phyloP scores from a whole-genome alignment of 2,888 invertebrate genomes.

The Drosophila nr. perissopoda region DNA sequence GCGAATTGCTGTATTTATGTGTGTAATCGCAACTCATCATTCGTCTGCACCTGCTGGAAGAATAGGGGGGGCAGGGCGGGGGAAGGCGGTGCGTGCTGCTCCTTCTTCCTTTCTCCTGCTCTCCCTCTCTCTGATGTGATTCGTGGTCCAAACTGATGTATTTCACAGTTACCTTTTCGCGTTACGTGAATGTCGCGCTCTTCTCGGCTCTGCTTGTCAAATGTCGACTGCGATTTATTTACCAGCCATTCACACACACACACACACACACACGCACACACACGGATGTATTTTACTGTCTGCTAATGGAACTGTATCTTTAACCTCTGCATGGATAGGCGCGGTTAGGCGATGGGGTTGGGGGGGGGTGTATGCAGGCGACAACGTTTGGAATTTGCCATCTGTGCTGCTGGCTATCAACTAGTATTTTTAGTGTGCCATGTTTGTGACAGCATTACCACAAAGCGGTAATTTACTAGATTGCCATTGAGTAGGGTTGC shows the following conservation, averaged over 20 bases:
- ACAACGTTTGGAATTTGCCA: background rate
- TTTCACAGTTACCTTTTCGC: constrained; percentile 75
- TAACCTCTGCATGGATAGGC: background rate
- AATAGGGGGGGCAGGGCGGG: background rate
- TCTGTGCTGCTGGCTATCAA: constrained; percentile 27
- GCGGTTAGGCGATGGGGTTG: background rate
- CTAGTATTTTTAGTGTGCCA: constrained; percentile 34
- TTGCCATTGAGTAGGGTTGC: constrained; percentile 51
- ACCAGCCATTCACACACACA: constrained; percentile 67
- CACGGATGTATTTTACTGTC: constrained; percentile 65
- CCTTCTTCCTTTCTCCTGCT: background rate
- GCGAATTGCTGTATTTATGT: constrained; percentile 79
- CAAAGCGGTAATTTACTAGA: constrained; percentile 47
- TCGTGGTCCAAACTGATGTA: constrained; percentile 66
- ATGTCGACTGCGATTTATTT: constrained; percentile 75
- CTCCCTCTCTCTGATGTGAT: background rate
- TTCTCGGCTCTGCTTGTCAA: constrained; percentile 53
- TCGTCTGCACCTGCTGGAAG: constrained; percentile 7
- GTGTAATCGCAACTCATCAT: constrained; percentile 81
- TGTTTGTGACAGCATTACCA: constrained; percentile 37
- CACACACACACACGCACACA: background rate
- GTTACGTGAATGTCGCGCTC: constrained; percentile 62
- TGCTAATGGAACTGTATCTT: constrained; percentile 62
- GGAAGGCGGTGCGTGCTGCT: background rate
- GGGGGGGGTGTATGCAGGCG: background rate